Conservation (phyloP, 2,113 vertebrate genomes). For the Cricetomys ansorgei region DNA sequence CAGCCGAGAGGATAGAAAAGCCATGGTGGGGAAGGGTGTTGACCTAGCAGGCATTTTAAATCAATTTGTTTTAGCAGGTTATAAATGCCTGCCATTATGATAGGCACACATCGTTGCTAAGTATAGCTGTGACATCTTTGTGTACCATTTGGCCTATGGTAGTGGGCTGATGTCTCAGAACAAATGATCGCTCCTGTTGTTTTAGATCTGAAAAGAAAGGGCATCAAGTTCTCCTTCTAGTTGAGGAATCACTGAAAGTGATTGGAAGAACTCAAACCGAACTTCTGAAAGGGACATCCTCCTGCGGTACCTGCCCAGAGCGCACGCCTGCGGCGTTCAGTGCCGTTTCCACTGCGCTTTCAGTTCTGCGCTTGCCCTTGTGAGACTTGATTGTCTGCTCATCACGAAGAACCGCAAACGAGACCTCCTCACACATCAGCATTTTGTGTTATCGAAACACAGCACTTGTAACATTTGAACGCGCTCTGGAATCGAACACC, state of each 20-base stretch:
- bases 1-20: neutral
- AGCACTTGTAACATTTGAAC: neutral
- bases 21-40: neutral
- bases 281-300: neutral
- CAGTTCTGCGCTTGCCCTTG: neutral
- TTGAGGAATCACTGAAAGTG: neutral
- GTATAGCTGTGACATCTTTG: neutral
- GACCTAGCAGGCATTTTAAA: neutral
- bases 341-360: neutral
- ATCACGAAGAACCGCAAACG: slow-evolving; percentile 1
- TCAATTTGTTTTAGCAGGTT: neutral
- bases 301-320: neutral
- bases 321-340: neutral
- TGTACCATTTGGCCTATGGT: neutral
- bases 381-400: neutral
- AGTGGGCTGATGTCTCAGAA: neutral
- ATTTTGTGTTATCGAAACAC: neutral
- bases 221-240: neutral
- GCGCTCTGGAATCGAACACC: neutral
- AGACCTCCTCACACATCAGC: neutral
- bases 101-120: neutral
- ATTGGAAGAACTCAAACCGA: neutral
- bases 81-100: neutral
- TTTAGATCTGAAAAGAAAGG: neutral
- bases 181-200: neutral